These are phyloP conservation scores for Lagocephalus sceleratus DNA, from an alignment of 2,797 vertebrate species.

Conservation along the genomic window DNA sequence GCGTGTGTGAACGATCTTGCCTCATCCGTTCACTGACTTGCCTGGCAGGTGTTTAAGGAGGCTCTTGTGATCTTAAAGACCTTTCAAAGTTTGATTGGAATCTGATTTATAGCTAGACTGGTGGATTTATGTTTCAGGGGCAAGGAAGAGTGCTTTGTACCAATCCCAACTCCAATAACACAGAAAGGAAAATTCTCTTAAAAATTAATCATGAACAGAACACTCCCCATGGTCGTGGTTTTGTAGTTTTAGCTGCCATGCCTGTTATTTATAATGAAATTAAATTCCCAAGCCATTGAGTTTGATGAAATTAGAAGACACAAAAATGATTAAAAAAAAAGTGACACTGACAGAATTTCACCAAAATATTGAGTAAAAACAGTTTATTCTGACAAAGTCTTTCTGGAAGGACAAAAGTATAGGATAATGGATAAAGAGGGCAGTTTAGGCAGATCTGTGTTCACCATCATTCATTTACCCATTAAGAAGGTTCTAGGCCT, in stretches of 20 bases:
- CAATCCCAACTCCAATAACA: constrained; percentile 21
- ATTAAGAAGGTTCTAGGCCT: too few species aligned
- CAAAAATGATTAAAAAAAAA: not conserved
- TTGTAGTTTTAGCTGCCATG: constrained; percentile 1
- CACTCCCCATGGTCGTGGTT: constrained; percentile 13
- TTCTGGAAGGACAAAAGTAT: not conserved
- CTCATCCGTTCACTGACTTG: constrained; percentile 64
- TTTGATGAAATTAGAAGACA: not conserved
- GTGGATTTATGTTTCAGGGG: constrained; percentile 41
- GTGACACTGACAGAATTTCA: not conserved
- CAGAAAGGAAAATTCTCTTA: constrained; percentile 5
- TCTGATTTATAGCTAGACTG: constrained; percentile 62
- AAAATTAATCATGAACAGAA: constrained; percentile 19
- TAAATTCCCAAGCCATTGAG: not conserved
- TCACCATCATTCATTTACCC: too few species aligned
- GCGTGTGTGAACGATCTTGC: constrained; percentile 35
- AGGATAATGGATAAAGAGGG: too few species aligned
- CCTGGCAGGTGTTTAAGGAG: constrained; percentile 65
- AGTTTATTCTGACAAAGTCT: not conserved
- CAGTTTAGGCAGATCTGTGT: too few species aligned
- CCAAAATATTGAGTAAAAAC: not conserved
- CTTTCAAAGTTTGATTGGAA: constrained; percentile 65
- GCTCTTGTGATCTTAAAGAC: constrained; percentile 65
- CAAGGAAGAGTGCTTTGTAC: constrained; percentile 29
- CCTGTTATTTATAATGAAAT: constrained; percentile 3